Percentiles rank a stretch among this genome's conserved stretches.
phyloP scores from a whole-genome alignment of 2,888 invertebrate genomes.

The Rhagonycha fulva region DNA sequence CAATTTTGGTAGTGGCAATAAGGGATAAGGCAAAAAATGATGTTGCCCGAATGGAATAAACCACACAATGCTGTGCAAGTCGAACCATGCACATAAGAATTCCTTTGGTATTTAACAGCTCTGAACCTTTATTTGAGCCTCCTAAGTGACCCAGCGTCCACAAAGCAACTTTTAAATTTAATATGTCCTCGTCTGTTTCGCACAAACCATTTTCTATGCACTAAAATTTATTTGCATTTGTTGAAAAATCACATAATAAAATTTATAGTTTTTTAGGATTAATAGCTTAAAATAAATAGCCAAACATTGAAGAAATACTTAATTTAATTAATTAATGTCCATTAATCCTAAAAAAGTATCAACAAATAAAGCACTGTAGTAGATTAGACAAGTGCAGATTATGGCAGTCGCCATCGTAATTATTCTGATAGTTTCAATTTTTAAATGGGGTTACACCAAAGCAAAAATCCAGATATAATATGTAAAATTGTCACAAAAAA shows the following conservation, averaged over 20 bases:
- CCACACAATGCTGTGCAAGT: constrained; percentile 78
- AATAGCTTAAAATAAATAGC: too few species aligned
- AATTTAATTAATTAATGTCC: too few species aligned
- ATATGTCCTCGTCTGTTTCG: constrained; percentile 69
- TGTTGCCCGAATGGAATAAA: constrained; percentile 88
- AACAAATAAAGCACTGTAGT: too few species aligned
- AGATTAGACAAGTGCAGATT: too few species aligned
- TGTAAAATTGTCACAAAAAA: too few species aligned
- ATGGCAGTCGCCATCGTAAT: too few species aligned
- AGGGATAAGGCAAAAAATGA: constrained; percentile 88
- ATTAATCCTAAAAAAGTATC: too few species aligned
- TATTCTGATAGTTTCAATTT: too few species aligned
- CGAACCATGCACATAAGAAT: constrained; percentile 59
- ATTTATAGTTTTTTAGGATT: too few species aligned
- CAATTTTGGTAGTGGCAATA: constrained; percentile 80
- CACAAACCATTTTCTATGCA: constrained; percentile 60
- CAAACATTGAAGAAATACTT: too few species aligned
- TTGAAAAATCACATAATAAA: background rate
- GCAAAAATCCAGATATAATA: too few species aligned
- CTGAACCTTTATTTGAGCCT: constrained; percentile 75
- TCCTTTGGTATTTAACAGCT: constrained; percentile 65
- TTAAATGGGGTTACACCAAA: too few species aligned
- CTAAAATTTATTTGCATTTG: constrained; percentile 17
- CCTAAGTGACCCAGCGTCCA: constrained; percentile 90
- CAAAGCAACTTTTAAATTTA: constrained; percentile 83